Evolutionary conservation across 2,888 invertebrate genomes (phyloP).

Genomic region (Tachina fera): DNA sequence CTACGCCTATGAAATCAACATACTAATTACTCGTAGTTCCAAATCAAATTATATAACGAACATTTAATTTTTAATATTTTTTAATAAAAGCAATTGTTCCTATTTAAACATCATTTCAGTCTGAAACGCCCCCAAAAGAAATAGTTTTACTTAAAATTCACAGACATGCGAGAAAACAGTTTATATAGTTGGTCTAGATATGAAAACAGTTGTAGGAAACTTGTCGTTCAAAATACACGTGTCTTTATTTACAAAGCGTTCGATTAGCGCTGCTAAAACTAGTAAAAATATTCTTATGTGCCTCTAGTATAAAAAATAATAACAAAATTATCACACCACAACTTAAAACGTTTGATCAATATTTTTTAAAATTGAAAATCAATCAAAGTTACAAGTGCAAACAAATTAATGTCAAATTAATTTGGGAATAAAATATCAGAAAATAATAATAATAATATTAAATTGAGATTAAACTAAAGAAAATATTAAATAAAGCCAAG

Average conservation of each 20-base stretch:
- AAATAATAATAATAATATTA: neutral
- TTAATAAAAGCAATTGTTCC: too few relatives aligned
- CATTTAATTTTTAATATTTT: too few relatives aligned
- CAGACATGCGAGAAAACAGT: conserved; percentile 29
- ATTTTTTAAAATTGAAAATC: conserved; percentile 42
- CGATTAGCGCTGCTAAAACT: conserved; percentile 15
- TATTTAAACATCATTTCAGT: neutral
- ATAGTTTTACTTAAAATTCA: conserved; percentile 19
- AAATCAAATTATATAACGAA: too few relatives aligned
- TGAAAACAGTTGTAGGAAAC: conserved; percentile 63
- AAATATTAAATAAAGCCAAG: neutral
- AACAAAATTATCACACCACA: neutral
- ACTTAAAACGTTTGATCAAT: conserved; percentile 72
- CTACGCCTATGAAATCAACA: too few relatives aligned
- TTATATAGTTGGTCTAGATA: conserved; percentile 48
- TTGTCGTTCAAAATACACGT: conserved; percentile 59
- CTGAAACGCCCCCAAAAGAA: conserved; percentile 34
- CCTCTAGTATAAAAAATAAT: conserved; percentile 28
- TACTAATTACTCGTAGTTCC: too few relatives aligned
- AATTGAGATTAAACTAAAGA: neutral
- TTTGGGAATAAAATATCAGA: conserved; percentile 4
- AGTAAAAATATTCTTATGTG: conserved; percentile 31
- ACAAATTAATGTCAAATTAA: conserved; percentile 29
- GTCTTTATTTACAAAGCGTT: conserved; percentile 40
- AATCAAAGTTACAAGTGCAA: conserved; percentile 64